A percentile compares a stretch with the other conserved stretches of the same genome.
Conservation (phyloP, 2,888 invertebrate genomes). For the Acholoe squamosa region DNA sequence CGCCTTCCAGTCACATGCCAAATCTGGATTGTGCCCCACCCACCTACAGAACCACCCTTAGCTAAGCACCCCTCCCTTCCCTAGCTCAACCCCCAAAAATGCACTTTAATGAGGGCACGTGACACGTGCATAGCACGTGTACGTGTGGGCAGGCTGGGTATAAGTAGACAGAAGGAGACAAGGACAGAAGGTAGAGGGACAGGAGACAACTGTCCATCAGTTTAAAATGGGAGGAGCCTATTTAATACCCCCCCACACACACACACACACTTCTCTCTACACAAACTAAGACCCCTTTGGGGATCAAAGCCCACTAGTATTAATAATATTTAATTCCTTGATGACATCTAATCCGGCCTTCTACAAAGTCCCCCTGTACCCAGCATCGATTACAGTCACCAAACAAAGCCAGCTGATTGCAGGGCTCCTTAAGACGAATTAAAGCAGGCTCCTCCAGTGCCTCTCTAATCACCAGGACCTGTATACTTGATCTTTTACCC, state of each 20-base stretch:
- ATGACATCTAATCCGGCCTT: slow-evolving; percentile 29
- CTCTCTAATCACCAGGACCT: slow-evolving; percentile 4
- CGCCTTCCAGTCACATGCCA: background rate
- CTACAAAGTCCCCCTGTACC: slow-evolving; percentile 6
- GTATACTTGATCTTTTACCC: slow-evolving; percentile 46
- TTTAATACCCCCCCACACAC: background rate
- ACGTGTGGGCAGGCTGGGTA: background rate
- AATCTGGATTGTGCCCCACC: background rate
- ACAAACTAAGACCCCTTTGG: slow-evolving; percentile 8
- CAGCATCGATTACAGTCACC: slow-evolving; percentile 30
- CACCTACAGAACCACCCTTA: background rate
- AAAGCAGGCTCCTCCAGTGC: background rate
- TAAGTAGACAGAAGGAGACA: background rate
- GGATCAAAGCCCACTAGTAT: slow-evolving; percentile 44
- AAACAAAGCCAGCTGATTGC: slow-evolving; percentile 43
- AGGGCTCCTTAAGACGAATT: slow-evolving; percentile 8
- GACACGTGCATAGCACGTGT: background rate
- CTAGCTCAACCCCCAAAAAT: background rate
- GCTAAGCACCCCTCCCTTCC: background rate
- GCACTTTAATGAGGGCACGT: slow-evolving; percentile 7
- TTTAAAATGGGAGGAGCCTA: slow-evolving; percentile 15
- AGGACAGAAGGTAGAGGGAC: background rate
- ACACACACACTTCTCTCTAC: background rate
- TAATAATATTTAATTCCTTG: slow-evolving; percentile 54
- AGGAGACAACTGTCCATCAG: background rate